Percentiles rank a stretch among this genome's conserved stretches.
phyloP scores from a whole-genome alignment of 2,797 vertebrate genomes.

The Sebastes itinus region DNA sequence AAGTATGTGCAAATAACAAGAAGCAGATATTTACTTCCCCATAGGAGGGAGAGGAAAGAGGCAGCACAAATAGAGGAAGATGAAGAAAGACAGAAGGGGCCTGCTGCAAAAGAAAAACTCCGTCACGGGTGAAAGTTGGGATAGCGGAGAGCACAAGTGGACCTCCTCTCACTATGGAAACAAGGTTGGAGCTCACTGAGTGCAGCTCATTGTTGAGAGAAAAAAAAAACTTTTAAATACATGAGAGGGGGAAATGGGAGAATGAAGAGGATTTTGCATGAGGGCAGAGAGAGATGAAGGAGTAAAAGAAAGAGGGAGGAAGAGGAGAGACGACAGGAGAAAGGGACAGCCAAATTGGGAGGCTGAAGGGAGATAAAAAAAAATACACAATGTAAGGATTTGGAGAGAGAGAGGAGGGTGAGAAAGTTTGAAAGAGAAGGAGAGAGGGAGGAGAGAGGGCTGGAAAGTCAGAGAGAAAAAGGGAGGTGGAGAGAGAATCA shows the following conservation, averaged over 20 bases:
- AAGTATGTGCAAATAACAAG: not conserved
- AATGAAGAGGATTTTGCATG: slow-evolving; percentile 43
- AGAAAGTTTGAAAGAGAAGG: slow-evolving; percentile 59
- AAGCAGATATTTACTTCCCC: not conserved
- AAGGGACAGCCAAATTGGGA: slow-evolving; percentile 39
- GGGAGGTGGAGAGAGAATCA: slow-evolving; percentile 73
- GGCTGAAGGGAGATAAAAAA: slow-evolving; percentile 10
- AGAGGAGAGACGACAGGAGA: slow-evolving; percentile 28
- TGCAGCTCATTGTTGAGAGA: slow-evolving; percentile 31
- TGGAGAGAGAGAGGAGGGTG: slow-evolving; percentile 33
- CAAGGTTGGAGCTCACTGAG: slow-evolving; percentile 51
- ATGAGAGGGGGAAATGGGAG: slow-evolving; percentile 38
- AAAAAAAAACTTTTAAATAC: slow-evolving; percentile 44
- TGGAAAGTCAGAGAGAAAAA: slow-evolving; percentile 69
- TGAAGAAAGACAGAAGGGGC: not conserved
- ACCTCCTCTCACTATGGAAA: slow-evolving; percentile 69
- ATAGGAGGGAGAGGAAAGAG: not conserved
- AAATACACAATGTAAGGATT: slow-evolving; percentile 55
- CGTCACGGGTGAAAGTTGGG: slow-evolving; percentile 27
- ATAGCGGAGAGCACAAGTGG: slow-evolving; percentile 34
- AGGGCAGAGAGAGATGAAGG: slow-evolving; percentile 36
- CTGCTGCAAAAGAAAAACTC: slow-evolving; percentile 31
- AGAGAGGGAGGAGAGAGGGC: slow-evolving; percentile 45
- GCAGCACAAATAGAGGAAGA: not conserved
- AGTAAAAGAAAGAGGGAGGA: slow-evolving; percentile 26